A percentile compares a stretch with the other conserved stretches of the same genome.
Conservation (phyloP, 2,797 vertebrate species). For the Merluccius polli region DNA sequence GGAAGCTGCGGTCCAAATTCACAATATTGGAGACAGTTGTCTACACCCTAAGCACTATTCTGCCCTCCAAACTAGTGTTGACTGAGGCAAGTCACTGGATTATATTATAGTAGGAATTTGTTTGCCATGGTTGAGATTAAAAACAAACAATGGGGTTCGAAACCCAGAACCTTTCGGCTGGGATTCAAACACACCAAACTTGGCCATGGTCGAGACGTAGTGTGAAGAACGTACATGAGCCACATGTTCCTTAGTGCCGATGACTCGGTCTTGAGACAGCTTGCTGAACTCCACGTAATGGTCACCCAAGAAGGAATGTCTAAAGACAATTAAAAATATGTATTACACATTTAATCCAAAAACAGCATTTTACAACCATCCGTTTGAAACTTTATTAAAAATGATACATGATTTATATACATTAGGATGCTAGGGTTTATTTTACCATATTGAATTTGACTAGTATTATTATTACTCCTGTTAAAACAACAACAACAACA, state of each 20-base stretch:
- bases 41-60: background rate
- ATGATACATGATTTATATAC: background rate
- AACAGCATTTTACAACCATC: background rate
- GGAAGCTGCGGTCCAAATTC: too few relatives aligned
- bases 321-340: conserved; percentile 52
- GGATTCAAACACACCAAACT: background rate
- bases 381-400: background rate
- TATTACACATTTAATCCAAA: conserved; percentile 3
- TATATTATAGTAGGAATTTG: background rate
- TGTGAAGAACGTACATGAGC: conserved; percentile 80
- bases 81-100: background rate
- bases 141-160: background rate
- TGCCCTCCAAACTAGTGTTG: background rate
- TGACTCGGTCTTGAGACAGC: conserved; percentile 96
- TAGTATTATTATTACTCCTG: background rate
- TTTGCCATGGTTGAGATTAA: background rate
- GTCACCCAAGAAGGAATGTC: conserved; percentile 96
- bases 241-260: conserved; percentile 95
- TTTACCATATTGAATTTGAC: background rate
- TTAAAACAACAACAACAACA: too few relatives aligned
- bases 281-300: conserved; percentile 99
- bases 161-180: too few relatives aligned
- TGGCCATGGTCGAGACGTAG: background rate
- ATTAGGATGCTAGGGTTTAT: background rate
- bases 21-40: too few relatives aligned